Evolutionary conservation across 2,797 vertebrate species (phyloP).

Genomic region (Brachyalestes nurse): DNA sequence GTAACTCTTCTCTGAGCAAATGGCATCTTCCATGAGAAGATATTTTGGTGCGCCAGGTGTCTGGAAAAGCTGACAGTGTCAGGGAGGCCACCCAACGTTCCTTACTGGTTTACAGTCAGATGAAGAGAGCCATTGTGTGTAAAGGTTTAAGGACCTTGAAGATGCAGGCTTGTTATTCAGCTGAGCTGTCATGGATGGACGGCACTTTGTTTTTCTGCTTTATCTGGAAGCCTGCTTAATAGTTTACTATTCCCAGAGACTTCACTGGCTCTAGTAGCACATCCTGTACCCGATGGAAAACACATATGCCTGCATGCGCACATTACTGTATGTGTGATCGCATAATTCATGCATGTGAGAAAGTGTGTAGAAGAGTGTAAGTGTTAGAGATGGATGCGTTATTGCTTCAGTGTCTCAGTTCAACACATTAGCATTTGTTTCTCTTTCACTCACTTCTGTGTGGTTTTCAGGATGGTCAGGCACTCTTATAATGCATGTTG

Average conservation of each 20-base stretch:
- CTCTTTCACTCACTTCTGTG: constrained; percentile 1
- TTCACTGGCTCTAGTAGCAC: constrained; percentile 29
- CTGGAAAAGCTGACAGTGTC: constrained; percentile 71
- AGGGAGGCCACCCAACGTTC: constrained; percentile 52
- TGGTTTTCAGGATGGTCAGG: constrained; percentile 18
- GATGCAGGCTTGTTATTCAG: constrained; percentile 44
- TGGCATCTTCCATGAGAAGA: constrained; percentile 56
- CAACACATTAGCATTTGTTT: constrained; percentile 10
- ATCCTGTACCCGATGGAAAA: constrained; percentile 38
- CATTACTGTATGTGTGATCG: not conserved
- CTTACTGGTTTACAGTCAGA: constrained; percentile 76
- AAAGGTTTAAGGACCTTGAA: constrained; percentile 56
- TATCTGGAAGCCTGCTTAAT: constrained; percentile 35
- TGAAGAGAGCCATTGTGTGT: constrained; percentile 75
- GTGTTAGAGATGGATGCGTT: constrained; percentile 23
- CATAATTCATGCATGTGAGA: not conserved
- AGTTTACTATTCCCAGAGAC: constrained; percentile 32
- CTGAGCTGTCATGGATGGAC: constrained; percentile 38
- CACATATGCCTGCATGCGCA: constrained; percentile 16
- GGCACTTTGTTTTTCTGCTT: constrained; percentile 39
- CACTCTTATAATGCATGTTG: constrained; percentile 29
- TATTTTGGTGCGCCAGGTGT: constrained; percentile 65
- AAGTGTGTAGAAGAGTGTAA: not conserved
- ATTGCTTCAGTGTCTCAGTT: constrained; percentile 11
- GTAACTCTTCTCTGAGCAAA: constrained; percentile 23